Evolutionary conservation across 2,113 vertebrate genomes (phyloP).

Genomic region (Corynorhinus townsendii): DNA sequence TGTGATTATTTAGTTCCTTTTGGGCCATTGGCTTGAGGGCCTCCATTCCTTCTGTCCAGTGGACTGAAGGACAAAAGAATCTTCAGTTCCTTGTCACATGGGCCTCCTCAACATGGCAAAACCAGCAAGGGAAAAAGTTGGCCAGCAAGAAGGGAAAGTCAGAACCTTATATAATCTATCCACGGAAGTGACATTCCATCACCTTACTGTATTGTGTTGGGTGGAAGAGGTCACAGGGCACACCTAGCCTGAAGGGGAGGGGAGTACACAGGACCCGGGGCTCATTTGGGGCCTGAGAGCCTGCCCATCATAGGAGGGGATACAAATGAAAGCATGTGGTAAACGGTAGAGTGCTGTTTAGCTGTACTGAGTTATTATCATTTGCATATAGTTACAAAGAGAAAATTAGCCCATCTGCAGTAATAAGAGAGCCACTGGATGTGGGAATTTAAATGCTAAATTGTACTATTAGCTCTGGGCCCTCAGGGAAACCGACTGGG

Average conservation of each 20-base stretch:
- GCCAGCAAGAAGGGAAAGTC: not conserved
- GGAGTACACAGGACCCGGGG: not conserved
- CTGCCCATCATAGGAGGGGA: accelerated
- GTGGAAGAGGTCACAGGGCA: not conserved
- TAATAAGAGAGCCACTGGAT: not conserved
- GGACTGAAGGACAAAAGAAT: not conserved
- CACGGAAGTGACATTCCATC: not conserved
- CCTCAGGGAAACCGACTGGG: not conserved
- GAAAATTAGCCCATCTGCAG: not conserved
- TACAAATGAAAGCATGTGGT: not conserved
- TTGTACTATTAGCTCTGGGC: not conserved
- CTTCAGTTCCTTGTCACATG: not conserved
- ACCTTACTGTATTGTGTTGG: not conserved
- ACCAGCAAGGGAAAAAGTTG: not conserved
- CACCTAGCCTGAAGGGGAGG: not conserved
- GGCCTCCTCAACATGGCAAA: not conserved
- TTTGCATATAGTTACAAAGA: not conserved
- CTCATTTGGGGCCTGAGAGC: not conserved
- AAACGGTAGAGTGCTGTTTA: not conserved
- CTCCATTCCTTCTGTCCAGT: not conserved
- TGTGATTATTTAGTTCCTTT: not conserved
- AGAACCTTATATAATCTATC: not conserved
- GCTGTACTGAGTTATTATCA: not conserved
- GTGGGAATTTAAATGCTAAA: not conserved
- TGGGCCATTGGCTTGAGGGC: not conserved